Conservation (phyloP, 2,888 invertebrate genomes). For the Sminthurinus aureus region DNA sequence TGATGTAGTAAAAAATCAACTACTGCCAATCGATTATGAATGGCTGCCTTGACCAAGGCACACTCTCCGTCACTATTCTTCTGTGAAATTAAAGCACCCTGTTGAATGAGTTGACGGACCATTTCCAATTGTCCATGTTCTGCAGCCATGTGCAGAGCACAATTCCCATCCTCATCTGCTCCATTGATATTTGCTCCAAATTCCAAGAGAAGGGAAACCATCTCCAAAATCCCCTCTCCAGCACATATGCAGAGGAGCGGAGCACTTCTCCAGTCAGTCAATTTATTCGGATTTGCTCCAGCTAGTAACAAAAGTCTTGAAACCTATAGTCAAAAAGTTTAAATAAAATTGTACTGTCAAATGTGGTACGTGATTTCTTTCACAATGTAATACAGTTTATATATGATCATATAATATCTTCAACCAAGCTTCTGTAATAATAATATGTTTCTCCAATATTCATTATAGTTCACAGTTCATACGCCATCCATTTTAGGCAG, state of each 20-base stretch:
- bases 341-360: no score
- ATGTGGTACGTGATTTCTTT: no score
- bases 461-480: no score
- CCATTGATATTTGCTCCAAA: conserved; percentile 89
- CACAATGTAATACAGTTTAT: no score
- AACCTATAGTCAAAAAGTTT: conserved; percentile 66
- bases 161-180: conserved; percentile 86
- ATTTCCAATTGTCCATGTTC: conserved; percentile 86
- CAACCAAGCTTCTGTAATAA: no score
- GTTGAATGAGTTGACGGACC: conserved; percentile 69
- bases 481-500: no score
- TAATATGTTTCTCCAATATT: no score
- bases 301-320: conserved; percentile 87
- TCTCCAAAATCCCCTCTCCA: conserved; percentile 88
- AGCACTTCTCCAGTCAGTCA: conserved; percentile 80
- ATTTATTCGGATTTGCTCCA: conserved; percentile 85
- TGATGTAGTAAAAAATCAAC: conserved; percentile 88
- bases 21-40: conserved; percentile 84
- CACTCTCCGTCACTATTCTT: conserved; percentile 65
- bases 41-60: conserved; percentile 88
- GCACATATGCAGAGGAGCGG: conserved; percentile 89
- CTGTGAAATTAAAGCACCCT: conserved; percentile 62
- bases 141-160: conserved; percentile 86
- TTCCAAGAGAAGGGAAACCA: conserved; percentile 89
- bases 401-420: no score